These are phyloP conservation scores for Merodon equestris DNA, from an alignment of 2,888 invertebrate genomes.

Conservation along the genomic window DNA sequence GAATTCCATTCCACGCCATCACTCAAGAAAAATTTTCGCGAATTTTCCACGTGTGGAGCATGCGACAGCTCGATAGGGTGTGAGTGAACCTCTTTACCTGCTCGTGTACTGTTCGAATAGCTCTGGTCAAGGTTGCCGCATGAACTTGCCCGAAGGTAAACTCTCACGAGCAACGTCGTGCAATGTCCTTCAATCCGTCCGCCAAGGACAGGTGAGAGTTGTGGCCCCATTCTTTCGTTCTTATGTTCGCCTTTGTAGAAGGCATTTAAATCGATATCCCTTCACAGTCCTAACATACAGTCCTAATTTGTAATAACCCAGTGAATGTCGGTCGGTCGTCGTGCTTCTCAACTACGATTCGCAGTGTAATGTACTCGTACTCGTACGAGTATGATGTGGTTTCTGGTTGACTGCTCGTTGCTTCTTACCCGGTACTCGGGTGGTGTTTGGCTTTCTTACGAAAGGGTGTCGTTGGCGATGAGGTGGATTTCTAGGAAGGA, in stretches of 20 bases:
- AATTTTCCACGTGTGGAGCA: slow-evolving; percentile 46
- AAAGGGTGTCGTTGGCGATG: too few species aligned
- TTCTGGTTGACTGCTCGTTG: slow-evolving; percentile 5
- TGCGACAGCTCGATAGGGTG: too few species aligned
- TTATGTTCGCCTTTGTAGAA: neutral
- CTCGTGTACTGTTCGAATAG: slow-evolving; percentile 31
- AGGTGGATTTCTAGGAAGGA: slow-evolving; percentile 56
- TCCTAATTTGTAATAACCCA: slow-evolving; percentile 31
- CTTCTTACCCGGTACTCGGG: neutral
- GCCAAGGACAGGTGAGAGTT: slow-evolving; percentile 58
- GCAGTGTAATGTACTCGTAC: too few species aligned
- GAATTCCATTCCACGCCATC: slow-evolving; percentile 7
- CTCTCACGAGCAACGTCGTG: slow-evolving; percentile 35
- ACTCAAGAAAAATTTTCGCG: slow-evolving; percentile 28
- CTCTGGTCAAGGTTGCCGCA: slow-evolving; percentile 51
- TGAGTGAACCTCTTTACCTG: neutral
- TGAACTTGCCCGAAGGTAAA: slow-evolving; percentile 52
- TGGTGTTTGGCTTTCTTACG: neutral
- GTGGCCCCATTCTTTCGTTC: slow-evolving; percentile 21
- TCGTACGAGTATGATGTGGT: too few species aligned
- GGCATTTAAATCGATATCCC: slow-evolving; percentile 35
- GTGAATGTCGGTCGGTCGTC: neutral
- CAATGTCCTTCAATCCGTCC: slow-evolving; percentile 46
- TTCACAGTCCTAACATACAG: slow-evolving; percentile 17
- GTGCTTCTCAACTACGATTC: neutral